phyloP scores from a whole-genome alignment of 2,797 vertebrate species.

The Decapterus maruadsi region DNA sequence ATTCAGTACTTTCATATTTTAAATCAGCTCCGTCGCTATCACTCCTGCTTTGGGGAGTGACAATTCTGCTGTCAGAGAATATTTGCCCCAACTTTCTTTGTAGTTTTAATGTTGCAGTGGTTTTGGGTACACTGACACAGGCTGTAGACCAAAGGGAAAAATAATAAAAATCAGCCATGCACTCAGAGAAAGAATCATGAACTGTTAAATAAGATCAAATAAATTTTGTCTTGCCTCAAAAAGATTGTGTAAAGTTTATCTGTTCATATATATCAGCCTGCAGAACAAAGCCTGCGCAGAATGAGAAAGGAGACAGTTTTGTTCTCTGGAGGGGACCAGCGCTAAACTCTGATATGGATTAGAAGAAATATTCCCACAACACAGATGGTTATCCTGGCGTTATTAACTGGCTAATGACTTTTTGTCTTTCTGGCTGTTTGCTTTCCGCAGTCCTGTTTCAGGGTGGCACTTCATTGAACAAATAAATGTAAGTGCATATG shows the following conservation, averaged over 20 bases:
- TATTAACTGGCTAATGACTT: constrained; percentile 68
- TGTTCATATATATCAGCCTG: constrained; percentile 40
- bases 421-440: constrained; percentile 59
- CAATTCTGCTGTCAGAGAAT: constrained; percentile 2
- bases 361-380: constrained; percentile 49
- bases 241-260: constrained; percentile 40
- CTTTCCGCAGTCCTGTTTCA: constrained; percentile 42
- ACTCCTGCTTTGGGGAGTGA: neutral
- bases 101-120: constrained; percentile 18
- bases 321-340: constrained; percentile 34
- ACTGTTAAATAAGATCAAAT: constrained; percentile 61
- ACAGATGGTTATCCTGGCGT: constrained; percentile 54
- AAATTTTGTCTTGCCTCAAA: constrained; percentile 23
- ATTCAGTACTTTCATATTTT: neutral
- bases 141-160: constrained; percentile 19
- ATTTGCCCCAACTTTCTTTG: constrained; percentile 6
- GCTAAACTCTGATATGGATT: constrained; percentile 51
- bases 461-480: constrained; percentile 69
- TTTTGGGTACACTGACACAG: constrained; percentile 1
- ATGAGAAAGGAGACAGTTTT: constrained; percentile 37
- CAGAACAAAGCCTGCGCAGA: constrained; percentile 41
- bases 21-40: constrained; percentile 6
- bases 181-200: constrained; percentile 44
- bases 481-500: constrained; percentile 71
- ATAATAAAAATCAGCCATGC: constrained; percentile 27